Conservation (phyloP, 2,888 invertebrate species). For the Tetranychus piercei region DNA sequence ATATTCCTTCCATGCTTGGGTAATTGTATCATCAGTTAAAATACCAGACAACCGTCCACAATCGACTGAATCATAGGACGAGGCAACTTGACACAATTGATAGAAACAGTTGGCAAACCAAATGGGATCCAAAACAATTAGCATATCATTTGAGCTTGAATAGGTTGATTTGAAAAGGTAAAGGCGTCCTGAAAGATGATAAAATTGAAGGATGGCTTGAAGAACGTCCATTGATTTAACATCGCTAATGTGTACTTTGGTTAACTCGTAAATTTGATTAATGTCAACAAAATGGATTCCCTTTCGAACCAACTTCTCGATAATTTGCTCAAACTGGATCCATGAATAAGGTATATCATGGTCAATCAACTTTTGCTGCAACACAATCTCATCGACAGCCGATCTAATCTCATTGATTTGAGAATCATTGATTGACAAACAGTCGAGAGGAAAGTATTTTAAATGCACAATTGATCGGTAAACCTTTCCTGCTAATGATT, state of each 20-base stretch:
- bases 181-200: constrained; percentile 34
- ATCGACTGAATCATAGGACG: constrained; percentile 14
- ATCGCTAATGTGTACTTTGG: constrained; percentile 14
- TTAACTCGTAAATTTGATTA: constrained; percentile 28
- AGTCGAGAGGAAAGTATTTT: constrained; percentile 33
- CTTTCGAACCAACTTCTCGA: constrained; percentile 30
- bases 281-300: constrained; percentile 32
- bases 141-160: constrained; percentile 29
- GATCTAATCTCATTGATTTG: constrained; percentile 30
- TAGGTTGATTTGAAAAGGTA: constrained; percentile 31
- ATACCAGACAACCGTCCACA: background rate
- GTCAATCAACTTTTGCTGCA: constrained; percentile 32
- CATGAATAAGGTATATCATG: constrained; percentile 34
- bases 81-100: constrained; percentile 17
- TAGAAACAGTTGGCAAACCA: constrained; percentile 31
- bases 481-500: constrained; percentile 31
- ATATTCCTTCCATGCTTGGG: constrained; percentile 16
- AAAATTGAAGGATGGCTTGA: constrained; percentile 33
- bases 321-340: constrained; percentile 33
- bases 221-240: constrained; percentile 31
- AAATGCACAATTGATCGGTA: constrained; percentile 32
- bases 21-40: constrained; percentile 16
- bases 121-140: constrained; percentile 33
- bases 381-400: constrained; percentile 31
- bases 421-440: constrained; percentile 21